A percentile compares a stretch with the other conserved stretches of the same genome.
Evolutionary conservation across 2,113 vertebrate species (phyloP).

Genomic region (Trematocara variabile): DNA sequence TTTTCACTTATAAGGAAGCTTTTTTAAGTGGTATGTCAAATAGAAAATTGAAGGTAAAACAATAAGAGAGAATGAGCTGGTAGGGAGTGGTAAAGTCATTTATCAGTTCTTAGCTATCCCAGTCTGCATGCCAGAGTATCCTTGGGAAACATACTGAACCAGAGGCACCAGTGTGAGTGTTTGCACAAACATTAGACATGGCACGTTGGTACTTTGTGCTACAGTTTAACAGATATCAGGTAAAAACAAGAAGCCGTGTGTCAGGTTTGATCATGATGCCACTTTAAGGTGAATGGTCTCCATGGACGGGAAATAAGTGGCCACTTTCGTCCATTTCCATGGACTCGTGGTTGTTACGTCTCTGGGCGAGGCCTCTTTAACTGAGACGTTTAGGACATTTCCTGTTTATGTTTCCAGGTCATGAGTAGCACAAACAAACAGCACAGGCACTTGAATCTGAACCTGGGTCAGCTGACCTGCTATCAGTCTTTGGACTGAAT

Average conservation of each 20-base stretch:
- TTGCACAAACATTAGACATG: not conserved
- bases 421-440: not conserved
- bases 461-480: not conserved
- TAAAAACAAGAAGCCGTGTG: not conserved
- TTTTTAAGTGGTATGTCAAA: not conserved
- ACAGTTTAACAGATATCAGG: not conserved
- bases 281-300: not conserved
- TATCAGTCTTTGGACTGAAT: not conserved
- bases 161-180: not conserved
- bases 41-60: not conserved
- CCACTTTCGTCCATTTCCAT: not conserved
- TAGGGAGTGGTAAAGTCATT: not conserved
- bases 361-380: not conserved
- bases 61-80: not conserved
- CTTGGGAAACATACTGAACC: not conserved
- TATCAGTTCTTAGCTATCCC: not conserved
- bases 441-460: not conserved
- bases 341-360: not conserved
- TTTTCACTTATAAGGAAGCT: not conserved
- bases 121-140: not conserved
- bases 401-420: conserved; percentile 32
- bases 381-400: conserved; percentile 10
- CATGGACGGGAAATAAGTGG: not conserved
- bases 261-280: not conserved
- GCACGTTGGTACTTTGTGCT: not conserved